phyloP scores from a whole-genome alignment of 2,888 invertebrate genomes.

The Diarsia rubi region DNA sequence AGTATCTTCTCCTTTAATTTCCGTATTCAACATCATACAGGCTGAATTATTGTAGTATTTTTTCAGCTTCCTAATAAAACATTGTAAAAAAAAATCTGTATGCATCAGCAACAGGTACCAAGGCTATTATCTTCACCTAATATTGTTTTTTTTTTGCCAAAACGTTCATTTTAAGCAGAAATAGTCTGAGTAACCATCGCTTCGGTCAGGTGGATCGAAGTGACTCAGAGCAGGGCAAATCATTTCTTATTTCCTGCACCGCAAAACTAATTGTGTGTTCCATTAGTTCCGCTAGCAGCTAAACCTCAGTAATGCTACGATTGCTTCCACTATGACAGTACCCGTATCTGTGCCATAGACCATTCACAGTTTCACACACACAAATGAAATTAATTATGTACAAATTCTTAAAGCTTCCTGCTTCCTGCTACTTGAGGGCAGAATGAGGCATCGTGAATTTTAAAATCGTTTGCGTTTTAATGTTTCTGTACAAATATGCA shows the following conservation, averaged over 20 bases:
- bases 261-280: conserved; percentile 82
- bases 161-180: conserved; percentile 67
- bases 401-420: conserved; percentile 70
- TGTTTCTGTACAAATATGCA: conserved; percentile 61
- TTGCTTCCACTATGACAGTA: conserved; percentile 71
- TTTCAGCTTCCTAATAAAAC: background rate
- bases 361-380: conserved; percentile 56
- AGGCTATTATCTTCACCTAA: conserved; percentile 55
- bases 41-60: background rate
- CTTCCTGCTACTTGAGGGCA: conserved; percentile 70
- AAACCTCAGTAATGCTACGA: conserved; percentile 77
- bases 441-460: conserved; percentile 59
- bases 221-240: conserved; percentile 84
- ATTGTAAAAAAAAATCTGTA: conserved; percentile 26
- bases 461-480: conserved; percentile 57
- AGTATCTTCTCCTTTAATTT: conserved; percentile 5
- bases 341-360: conserved; percentile 60
- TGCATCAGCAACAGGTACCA: conserved; percentile 49
- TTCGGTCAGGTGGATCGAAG: conserved; percentile 77
- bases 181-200: conserved; percentile 74
- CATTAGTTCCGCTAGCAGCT: conserved; percentile 86
- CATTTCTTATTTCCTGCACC: conserved; percentile 85
- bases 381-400: conserved; percentile 60
- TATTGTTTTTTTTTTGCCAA: conserved; percentile 46
- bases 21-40: background rate